Percentiles rank a stretch among this genome's conserved stretches.
These are phyloP conservation scores for Bubo blakistoni DNA, from an alignment of 2,113 vertebrate genomes.

Conservation along the genomic window DNA sequence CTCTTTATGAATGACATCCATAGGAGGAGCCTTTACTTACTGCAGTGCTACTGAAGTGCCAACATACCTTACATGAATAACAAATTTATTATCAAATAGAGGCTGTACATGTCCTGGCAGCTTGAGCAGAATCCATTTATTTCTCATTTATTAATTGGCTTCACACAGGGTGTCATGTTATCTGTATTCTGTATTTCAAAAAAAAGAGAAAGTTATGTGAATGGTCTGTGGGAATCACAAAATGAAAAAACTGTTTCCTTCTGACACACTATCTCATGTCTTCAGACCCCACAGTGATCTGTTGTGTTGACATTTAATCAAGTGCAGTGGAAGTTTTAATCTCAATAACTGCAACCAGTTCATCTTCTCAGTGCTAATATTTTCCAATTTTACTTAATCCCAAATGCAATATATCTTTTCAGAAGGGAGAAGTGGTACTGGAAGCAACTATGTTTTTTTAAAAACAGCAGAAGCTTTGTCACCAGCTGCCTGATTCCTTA, in stretches of 20 bases:
- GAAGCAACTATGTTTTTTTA: background rate
- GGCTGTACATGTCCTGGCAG: background rate
- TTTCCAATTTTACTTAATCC: background rate
- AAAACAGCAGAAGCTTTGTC: background rate
- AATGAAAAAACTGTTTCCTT: background rate
- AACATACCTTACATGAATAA: background rate
- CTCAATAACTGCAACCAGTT: background rate
- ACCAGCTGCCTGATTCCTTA: background rate
- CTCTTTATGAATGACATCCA: background rate
- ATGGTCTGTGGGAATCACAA: background rate
- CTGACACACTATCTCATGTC: background rate
- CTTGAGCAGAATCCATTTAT: background rate
- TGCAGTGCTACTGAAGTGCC: background rate
- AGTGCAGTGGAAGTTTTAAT: background rate
- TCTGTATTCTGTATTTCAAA: background rate
- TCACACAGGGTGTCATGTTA: background rate
- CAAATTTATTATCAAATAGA: background rate
- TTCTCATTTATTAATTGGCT: background rate
- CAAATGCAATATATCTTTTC: background rate
- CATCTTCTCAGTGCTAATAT: background rate
- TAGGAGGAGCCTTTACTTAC: background rate
- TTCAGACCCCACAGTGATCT: background rate
- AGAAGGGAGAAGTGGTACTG: background rate
- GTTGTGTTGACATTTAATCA: background rate
- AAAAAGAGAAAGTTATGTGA: background rate